A percentile compares a stretch with the other conserved stretches of the same genome.
These are phyloP conservation scores for Otus sunia DNA, from an alignment of 2,113 vertebrate genomes.

Conservation along the genomic window DNA sequence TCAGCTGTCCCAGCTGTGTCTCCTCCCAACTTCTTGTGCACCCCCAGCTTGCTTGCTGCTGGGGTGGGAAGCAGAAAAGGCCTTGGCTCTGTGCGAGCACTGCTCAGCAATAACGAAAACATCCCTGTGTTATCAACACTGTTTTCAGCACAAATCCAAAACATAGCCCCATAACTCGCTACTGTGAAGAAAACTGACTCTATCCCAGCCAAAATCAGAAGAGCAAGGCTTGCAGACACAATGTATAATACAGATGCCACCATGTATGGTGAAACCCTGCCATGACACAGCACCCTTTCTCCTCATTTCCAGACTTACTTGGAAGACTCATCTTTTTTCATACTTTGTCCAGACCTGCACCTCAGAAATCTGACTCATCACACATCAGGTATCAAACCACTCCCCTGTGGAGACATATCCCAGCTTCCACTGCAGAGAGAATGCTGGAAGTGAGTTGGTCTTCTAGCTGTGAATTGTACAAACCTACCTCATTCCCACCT, in stretches of 20 bases:
- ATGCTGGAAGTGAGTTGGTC: background rate
- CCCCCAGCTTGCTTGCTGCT: background rate
- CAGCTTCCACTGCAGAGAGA: background rate
- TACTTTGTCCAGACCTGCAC: background rate
- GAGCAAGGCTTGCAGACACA: background rate
- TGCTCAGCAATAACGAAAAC: background rate
- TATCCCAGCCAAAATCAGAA: background rate
- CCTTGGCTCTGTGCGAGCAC: background rate
- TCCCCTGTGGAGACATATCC: background rate
- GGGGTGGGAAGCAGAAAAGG: background rate
- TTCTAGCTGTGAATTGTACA: background rate
- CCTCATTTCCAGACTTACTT: background rate
- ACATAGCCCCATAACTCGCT: background rate
- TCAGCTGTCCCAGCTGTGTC: background rate
- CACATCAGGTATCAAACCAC: background rate
- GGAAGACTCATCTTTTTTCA: background rate
- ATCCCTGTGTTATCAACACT: background rate
- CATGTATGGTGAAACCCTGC: rapidly evolving
- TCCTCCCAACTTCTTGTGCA: background rate
- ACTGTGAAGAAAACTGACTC: background rate
- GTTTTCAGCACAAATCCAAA: background rate
- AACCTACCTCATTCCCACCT: background rate
- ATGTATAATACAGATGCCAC: background rate
- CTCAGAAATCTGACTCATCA: background rate
- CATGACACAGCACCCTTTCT: rapidly evolving